Evolutionary conservation across 2,888 invertebrate genomes (phyloP).

Genomic region (Oscheius sp.): DNA sequence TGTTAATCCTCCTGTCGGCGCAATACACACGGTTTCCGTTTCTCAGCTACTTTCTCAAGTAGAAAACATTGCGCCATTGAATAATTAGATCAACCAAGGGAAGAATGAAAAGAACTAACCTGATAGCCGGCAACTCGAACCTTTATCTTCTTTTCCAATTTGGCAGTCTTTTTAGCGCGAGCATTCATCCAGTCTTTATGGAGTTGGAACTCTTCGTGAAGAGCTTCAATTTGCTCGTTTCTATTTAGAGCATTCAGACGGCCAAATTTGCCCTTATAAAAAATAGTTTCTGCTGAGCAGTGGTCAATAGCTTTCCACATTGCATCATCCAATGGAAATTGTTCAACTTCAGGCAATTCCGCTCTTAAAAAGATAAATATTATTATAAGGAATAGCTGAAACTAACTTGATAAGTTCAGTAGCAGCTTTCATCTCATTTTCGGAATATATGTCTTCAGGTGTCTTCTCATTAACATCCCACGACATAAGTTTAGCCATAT

Average conservation of each 20-base stretch:
- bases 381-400: background rate
- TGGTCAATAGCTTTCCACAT: slow-evolving; percentile 65
- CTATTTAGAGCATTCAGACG: slow-evolving; percentile 56
- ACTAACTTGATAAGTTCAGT: slow-evolving; percentile 41
- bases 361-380: background rate
- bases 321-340: slow-evolving; percentile 31
- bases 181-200: slow-evolving; percentile 94
- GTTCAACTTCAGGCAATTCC: slow-evolving; percentile 23
- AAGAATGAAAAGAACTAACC: slow-evolving; percentile 72
- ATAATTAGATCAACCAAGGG: no score
- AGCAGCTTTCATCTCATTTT: slow-evolving; percentile 56
- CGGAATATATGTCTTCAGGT: slow-evolving; percentile 52
- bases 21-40: background rate
- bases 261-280: slow-evolving; percentile 56
- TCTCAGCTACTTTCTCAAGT: background rate
- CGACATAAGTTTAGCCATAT: slow-evolving; percentile 71
- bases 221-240: slow-evolving; percentile 65
- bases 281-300: slow-evolving; percentile 61
- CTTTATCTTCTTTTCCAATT: slow-evolving; percentile 95
- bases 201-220: slow-evolving; percentile 73
- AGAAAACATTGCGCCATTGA: background rate
- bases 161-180: slow-evolving; percentile 94
- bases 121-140: slow-evolving; percentile 93
- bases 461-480: slow-evolving; percentile 63
- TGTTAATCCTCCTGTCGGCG: slow-evolving; percentile 6